These are phyloP conservation scores for Gymnosoma rotundatum DNA, from an alignment of 2,888 invertebrate genomes.

Conservation along the genomic window DNA sequence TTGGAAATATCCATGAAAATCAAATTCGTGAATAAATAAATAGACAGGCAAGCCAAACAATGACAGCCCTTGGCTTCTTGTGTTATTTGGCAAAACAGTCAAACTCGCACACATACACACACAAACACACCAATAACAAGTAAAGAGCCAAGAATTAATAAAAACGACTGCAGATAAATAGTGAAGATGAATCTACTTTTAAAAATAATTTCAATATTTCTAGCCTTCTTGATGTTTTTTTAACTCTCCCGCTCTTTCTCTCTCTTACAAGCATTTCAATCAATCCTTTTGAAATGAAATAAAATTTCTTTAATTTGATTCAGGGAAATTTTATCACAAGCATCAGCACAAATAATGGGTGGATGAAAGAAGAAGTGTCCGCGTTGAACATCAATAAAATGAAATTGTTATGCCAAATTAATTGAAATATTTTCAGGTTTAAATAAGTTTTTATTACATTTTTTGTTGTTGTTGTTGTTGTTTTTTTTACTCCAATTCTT, in stretches of 20 bases:
- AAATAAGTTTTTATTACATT: slow-evolving; percentile 59
- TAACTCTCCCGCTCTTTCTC: too few relatives aligned
- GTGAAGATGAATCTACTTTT: slow-evolving; percentile 53
- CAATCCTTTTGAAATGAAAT: slow-evolving; percentile 39
- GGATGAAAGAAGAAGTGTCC: neutral
- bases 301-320: slow-evolving; percentile 47
- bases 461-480: neutral
- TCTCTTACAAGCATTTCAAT: neutral
- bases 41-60: slow-evolving; percentile 56
- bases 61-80: neutral
- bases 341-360: neutral
- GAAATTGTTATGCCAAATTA: slow-evolving; percentile 58
- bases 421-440: slow-evolving; percentile 60
- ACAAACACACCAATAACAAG: slow-evolving; percentile 32
- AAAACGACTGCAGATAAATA: slow-evolving; percentile 71
- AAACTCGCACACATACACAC: slow-evolving; percentile 39
- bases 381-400: slow-evolving; percentile 24
- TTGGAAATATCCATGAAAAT: slow-evolving; percentile 71
- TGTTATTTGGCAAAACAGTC: neutral
- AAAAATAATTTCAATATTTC: slow-evolving; percentile 55
- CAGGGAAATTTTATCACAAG: neutral
- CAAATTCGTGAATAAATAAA: slow-evolving; percentile 79
- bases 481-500: neutral
- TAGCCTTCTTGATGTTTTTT: neutral
- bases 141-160: neutral